A percentile compares a stretch with the other conserved stretches of the same genome.
Conservation (phyloP, 2,797 vertebrate genomes). For the Tapera naevia region DNA sequence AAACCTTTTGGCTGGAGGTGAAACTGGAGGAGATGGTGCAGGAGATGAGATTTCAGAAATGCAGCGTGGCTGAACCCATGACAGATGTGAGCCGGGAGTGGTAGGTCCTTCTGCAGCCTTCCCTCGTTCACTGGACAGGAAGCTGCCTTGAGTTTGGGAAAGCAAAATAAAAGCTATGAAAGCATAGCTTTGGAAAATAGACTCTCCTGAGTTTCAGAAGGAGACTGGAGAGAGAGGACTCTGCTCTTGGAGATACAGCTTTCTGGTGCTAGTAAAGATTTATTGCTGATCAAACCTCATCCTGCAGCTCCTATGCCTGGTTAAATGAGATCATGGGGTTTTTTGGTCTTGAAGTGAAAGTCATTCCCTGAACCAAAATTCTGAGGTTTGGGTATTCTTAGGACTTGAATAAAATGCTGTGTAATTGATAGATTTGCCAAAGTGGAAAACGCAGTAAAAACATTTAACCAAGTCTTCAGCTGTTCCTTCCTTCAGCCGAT, state of each 20-base stretch:
- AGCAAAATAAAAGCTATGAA: not conserved
- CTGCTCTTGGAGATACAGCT: not conserved
- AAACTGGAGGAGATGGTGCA: not conserved
- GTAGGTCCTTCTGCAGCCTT: not conserved
- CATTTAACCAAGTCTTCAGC: slow-evolving; percentile 16
- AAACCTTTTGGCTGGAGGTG: not conserved
- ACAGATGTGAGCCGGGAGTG: not conserved
- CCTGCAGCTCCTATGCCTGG: not conserved
- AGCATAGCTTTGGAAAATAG: not conserved
- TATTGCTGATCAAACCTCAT: not conserved
- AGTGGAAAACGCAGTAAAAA: slow-evolving; percentile 28
- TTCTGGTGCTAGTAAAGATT: not conserved
- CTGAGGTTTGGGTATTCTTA: not conserved
- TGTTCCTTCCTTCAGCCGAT: not conserved
- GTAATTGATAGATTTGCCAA: not conserved
- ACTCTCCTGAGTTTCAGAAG: not conserved
- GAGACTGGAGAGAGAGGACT: not conserved
- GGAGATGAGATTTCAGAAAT: not conserved
- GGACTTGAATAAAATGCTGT: not conserved
- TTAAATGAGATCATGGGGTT: not conserved
- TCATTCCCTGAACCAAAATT: not conserved
- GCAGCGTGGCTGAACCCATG: not conserved
- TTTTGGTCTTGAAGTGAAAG: not conserved
- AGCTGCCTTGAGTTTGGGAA: not conserved
- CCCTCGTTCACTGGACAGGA: not conserved